These are phyloP conservation scores for Cephus sareptanus DNA, from an alignment of 2,888 invertebrate genomes.

Conservation along the genomic window DNA sequence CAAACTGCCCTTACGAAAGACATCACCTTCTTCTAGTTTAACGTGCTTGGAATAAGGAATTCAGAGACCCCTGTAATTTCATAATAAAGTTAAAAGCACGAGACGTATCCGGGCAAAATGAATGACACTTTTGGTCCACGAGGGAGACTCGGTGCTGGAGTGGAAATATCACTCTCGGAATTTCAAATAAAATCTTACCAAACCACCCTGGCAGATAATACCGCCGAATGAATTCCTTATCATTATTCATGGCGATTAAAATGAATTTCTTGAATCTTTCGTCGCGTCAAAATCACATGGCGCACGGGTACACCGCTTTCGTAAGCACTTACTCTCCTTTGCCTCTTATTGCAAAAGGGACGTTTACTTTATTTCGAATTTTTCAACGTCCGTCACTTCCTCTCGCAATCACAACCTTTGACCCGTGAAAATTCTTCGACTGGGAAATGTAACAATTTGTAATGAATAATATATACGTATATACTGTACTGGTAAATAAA, in stretches of 20 bases:
- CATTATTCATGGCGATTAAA: not conserved
- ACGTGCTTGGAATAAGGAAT: not conserved
- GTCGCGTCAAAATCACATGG: not conserved
- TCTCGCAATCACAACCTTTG: not conserved
- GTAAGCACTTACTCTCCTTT: not conserved
- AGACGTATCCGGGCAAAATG: not conserved
- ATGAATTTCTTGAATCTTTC: not conserved
- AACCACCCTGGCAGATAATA: not conserved
- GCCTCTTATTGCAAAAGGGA: not conserved
- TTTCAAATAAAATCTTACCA: not conserved
- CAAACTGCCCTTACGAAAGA: not conserved
- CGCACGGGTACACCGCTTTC: not conserved
- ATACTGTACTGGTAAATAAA: no score
- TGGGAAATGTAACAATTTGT: not conserved
- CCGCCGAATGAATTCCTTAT: not conserved
- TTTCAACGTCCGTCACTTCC: not conserved
- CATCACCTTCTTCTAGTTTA: not conserved
- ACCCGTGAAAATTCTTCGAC: not conserved
- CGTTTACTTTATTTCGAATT: no score
- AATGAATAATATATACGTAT: not conserved
- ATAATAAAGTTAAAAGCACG: not conserved
- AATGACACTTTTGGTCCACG: not conserved
- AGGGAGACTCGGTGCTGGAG: not conserved
- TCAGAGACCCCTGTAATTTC: not conserved
- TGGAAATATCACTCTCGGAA: not conserved